phyloP scores from a whole-genome alignment of 2,888 invertebrate genomes.

The Notocelia uddmanniana region DNA sequence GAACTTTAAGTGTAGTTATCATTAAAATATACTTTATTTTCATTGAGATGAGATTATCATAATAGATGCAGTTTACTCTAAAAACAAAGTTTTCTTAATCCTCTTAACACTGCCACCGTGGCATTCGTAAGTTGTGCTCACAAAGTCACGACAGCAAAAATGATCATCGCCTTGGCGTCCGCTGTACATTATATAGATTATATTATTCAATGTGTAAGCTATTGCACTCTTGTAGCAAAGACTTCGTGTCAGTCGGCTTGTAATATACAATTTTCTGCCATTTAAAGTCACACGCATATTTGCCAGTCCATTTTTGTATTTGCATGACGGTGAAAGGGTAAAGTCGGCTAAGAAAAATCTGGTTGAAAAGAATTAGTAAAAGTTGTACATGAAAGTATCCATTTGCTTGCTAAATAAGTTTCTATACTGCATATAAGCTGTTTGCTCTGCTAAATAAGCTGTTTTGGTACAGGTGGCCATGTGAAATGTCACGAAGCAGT shows the following conservation, averaged over 20 bases:
- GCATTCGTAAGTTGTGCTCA: not conserved
- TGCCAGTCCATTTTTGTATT: not conserved
- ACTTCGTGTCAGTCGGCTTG: not conserved
- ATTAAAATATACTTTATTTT: not conserved
- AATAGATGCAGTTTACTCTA: not conserved
- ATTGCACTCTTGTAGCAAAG: too few species aligned
- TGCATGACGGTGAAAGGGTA: not conserved
- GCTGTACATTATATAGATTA: too few species aligned
- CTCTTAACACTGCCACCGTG: not conserved
- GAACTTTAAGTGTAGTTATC: not conserved
- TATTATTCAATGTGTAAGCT: too few species aligned
- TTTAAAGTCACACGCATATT: not conserved
- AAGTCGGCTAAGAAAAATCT: not conserved
- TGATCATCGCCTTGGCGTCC: not conserved
- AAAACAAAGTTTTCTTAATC: not conserved
- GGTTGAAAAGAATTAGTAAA: conserved; percentile 2
- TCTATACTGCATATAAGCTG: conserved; percentile 32
- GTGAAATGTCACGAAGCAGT: conserved; percentile 41
- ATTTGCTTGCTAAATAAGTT: conserved; percentile 49
- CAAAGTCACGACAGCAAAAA: too few species aligned
- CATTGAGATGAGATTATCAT: not conserved
- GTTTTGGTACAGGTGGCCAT: not conserved
- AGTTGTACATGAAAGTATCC: conserved; percentile 45
- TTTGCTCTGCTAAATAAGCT: conserved; percentile 37
- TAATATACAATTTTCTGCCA: not conserved